Conservation (phyloP, 1,140 invertebrate genomes). For the Drosophila azteca region DNA sequence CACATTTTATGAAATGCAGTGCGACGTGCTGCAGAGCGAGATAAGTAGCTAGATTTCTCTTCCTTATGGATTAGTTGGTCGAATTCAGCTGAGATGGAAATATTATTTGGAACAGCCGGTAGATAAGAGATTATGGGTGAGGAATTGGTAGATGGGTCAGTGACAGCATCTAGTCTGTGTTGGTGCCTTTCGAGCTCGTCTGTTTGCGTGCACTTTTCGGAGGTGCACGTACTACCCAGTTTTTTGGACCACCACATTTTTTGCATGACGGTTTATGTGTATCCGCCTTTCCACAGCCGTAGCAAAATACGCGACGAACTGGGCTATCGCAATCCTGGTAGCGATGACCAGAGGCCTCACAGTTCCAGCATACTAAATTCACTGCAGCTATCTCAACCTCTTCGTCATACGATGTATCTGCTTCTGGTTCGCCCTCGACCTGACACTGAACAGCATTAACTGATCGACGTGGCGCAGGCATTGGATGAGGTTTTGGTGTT, state of each 20-base stretch:
- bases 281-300: neutral
- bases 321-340: neutral
- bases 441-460: neutral
- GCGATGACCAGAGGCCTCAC: neutral
- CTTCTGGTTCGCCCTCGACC: neutral
- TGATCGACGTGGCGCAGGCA: neutral
- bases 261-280: no score
- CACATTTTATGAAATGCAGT: neutral
- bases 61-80: no score
- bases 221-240: neutral
- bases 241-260: neutral
- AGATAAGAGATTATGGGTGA: no score
- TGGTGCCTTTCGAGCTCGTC: neutral
- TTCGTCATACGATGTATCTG: conserved; percentile 6
- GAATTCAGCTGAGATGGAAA: neutral
- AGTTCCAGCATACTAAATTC: conserved; percentile 6
- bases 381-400: neutral
- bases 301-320: neutral
- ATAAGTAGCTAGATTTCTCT: neutral
- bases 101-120: no score
- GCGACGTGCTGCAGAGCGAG: neutral
- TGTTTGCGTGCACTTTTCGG: neutral
- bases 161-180: neutral
- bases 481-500: neutral
- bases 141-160: no score